Percentiles rank a stretch among this genome's conserved stretches.
These are phyloP conservation scores for Chelon auratus DNA, from an alignment of 2,797 vertebrate species.

Conservation along the genomic window DNA sequence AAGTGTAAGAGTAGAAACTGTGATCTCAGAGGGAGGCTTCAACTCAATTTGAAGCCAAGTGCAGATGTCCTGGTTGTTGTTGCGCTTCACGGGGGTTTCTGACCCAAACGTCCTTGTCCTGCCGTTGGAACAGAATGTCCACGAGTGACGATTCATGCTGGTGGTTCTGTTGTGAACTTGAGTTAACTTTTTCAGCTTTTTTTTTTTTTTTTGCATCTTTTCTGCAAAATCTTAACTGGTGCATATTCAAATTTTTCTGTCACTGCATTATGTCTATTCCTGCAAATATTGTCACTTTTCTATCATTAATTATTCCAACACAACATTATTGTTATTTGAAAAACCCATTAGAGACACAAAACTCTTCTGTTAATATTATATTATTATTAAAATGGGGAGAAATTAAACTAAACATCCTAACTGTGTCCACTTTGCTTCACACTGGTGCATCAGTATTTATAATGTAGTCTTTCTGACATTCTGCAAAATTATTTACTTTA, in stretches of 20 bases:
- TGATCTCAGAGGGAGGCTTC: conserved; percentile 60
- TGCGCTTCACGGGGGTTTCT: conserved; percentile 66
- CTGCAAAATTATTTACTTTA: too few species aligned
- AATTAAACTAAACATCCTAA: too few species aligned
- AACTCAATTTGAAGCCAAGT: conserved; percentile 40
- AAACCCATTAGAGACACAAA: too few species aligned
- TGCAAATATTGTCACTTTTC: too few species aligned
- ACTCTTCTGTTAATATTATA: too few species aligned
- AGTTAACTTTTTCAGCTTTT: not conserved
- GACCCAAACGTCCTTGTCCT: conserved; percentile 59
- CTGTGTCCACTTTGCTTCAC: too few species aligned
- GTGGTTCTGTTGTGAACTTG: not conserved
- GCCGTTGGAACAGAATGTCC: conserved; percentile 44
- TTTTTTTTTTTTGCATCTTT: not conserved
- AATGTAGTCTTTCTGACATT: too few species aligned
- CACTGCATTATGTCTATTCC: too few species aligned
- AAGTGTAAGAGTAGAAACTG: conserved; percentile 28
- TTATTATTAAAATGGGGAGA: too few species aligned
- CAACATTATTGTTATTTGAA: too few species aligned
- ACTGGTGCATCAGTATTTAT: too few species aligned
- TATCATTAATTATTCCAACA: too few species aligned
- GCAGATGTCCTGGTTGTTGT: conserved; percentile 77
- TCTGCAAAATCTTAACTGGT: not conserved
- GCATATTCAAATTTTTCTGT: not conserved
- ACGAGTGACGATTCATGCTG: conserved; percentile 6